Base-by-base conservation (phyloP, 1,140 invertebrate species). In the Calosoma granatense region DNA sequence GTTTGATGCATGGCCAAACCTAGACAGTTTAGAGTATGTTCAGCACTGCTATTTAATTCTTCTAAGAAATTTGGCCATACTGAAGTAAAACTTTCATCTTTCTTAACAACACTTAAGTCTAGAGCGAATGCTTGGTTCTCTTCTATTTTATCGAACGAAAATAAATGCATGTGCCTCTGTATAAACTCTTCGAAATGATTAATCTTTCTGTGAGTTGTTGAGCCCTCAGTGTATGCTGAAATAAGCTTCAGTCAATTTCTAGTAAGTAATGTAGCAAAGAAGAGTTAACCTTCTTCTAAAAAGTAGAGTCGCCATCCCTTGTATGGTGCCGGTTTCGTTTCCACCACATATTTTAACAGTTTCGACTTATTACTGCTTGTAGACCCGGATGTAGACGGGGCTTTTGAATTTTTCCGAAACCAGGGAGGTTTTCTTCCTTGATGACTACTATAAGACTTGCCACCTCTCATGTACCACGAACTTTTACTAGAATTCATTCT, bases 1-100 rank as follows among this genome's bases (percentile, higher is more conserved):
- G 59, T 81, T 71, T 88, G 81, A 75, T 90, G 82, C 70, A 89
- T 80, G 55, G 85, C 84, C 59, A 88, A 72, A 56, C 84, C 84
- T 21, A 92, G 67, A 62, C 82, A 81, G 54, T 78, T 78, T 20
- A 91, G 73, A 39, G 80, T 78, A 59, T 74, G 72, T 58, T 78
- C 74, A 12, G 88, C 84, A 59, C 78, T 78, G 54, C 84, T 79
- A 64, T 76, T 76, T 54, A 91, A 67, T 58, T 89, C 82, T 41
- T 71, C 74, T 59, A 77, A 71, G 66, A 92, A 85, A 59, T 76
- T 70, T 23, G 76, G 65, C 82, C 86, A 87, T 20, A 73, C 61
- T 26, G 69, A 70, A 11, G 68, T 61, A 56, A 90, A 81, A 63
- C 79, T 74, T 56, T 72, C 60, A 69, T 87, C 81, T 59, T 74